A percentile compares a stretch with the other conserved stretches of the same genome.
Conservation (phyloP, 64 coral and sea anemone species). For the Catalaphyllia jardinei region DNA sequence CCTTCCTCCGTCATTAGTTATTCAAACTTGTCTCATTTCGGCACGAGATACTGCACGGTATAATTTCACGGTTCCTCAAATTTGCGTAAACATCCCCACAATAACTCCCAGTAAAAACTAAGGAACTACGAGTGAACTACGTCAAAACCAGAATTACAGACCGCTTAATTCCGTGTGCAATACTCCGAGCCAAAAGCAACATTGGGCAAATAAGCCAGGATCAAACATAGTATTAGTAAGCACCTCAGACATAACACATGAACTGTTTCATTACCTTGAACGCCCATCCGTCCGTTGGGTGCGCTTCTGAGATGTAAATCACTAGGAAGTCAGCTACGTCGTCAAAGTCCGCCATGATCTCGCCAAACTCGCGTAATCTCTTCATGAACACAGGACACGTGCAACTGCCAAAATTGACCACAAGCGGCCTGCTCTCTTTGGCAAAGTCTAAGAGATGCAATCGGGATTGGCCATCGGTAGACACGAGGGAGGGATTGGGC, state of each 20-base stretch:
- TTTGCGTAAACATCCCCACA: background rate
- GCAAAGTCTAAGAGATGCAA: slow-evolving; percentile 59
- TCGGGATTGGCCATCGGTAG: slow-evolving; percentile 49
- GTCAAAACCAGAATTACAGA: background rate
- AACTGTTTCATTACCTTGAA: slow-evolving; percentile 66
- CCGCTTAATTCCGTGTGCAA: background rate
- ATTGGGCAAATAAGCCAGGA: background rate
- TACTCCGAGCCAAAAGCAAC: background rate
- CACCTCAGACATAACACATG: background rate
- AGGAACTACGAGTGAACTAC: background rate
- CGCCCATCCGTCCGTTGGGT: slow-evolving; percentile 83
- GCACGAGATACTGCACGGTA: background rate
- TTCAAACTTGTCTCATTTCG: background rate
- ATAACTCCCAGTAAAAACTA: background rate
- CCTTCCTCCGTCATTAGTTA: background rate
- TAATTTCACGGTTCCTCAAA: slow-evolving; percentile 28
- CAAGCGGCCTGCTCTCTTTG: slow-evolving; percentile 45
- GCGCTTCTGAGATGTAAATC: slow-evolving; percentile 84
- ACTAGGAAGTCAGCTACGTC: slow-evolving; percentile 73
- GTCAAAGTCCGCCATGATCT: slow-evolving; percentile 66
- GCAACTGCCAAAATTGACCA: slow-evolving; percentile 87
- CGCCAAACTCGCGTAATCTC: slow-evolving; percentile 44
- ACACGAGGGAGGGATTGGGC: slow-evolving; percentile 51
- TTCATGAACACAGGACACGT: slow-evolving; percentile 84
- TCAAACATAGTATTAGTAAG: background rate